A percentile compares a stretch with the other conserved stretches of the same genome.
These are phyloP conservation scores for Desmophyllum pertusum DNA, from an alignment of 92 coral and sea anemone genomes.

Conservation along the genomic window DNA sequence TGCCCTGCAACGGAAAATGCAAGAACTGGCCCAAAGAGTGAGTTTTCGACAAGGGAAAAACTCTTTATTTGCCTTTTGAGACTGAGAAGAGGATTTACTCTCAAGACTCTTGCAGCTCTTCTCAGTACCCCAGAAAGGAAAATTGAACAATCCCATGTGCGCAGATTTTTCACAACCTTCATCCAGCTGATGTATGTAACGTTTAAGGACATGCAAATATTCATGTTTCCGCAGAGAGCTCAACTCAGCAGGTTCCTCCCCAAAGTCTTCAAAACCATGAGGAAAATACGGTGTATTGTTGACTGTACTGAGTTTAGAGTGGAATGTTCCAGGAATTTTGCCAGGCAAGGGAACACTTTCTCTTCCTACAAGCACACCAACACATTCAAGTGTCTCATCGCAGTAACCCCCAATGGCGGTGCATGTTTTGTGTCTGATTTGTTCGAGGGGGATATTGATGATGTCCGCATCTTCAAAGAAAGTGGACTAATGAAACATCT, in stretches of 20 bases:
- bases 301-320: slow-evolving; percentile 69
- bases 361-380: slow-evolving; percentile 70
- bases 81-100: slow-evolving; percentile 53
- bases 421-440: slow-evolving; percentile 69
- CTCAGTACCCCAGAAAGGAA: slow-evolving; percentile 57
- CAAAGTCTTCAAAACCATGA: slow-evolving; percentile 68
- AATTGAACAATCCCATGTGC: slow-evolving; percentile 45
- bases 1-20: slow-evolving; percentile 37
- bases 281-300: slow-evolving; percentile 69
- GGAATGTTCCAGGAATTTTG: slow-evolving; percentile 70
- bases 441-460: slow-evolving; percentile 62
- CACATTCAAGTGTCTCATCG: slow-evolving; percentile 78
- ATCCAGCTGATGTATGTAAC: slow-evolving; percentile 66
- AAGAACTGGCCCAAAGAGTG: slow-evolving; percentile 40
- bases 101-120: slow-evolving; percentile 41
- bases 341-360: too few species aligned
- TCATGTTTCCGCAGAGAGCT: slow-evolving; percentile 58
- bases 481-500: slow-evolving; percentile 70
- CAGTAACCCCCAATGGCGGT: slow-evolving; percentile 71
- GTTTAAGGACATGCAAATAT: slow-evolving; percentile 51
- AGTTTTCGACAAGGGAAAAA: slow-evolving; percentile 42
- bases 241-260: slow-evolving; percentile 53
- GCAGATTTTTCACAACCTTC: slow-evolving; percentile 66
- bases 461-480: slow-evolving; percentile 53
- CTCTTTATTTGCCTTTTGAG: slow-evolving; percentile 50